Evolutionary conservation across 2,113 vertebrate genomes (phyloP).

Genomic region (Syrrhaptes paradoxus): DNA sequence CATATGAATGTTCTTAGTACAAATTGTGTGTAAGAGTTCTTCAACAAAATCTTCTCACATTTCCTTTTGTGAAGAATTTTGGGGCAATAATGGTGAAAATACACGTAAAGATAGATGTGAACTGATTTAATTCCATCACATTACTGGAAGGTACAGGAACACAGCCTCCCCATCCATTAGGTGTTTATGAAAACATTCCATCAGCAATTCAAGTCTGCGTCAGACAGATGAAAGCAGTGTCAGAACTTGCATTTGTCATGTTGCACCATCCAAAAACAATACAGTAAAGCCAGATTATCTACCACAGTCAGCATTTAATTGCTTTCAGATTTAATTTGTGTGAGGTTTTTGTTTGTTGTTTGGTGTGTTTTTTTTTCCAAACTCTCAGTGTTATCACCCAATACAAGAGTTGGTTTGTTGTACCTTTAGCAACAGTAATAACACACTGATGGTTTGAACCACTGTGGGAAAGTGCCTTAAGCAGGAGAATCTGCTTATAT

Average conservation of each 20-base stretch:
- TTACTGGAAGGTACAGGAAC: neutral
- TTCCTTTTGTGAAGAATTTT: neutral
- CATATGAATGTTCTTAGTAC: neutral
- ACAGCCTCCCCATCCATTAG: neutral
- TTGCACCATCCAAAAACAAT: neutral
- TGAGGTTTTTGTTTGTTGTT: neutral
- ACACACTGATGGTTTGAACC: neutral
- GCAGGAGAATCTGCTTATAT: neutral
- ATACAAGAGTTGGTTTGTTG: neutral
- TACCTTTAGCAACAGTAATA: neutral
- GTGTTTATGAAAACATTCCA: conserved; percentile 21
- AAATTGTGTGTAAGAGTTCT: neutral
- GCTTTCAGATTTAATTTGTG: neutral
- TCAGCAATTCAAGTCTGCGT: neutral
- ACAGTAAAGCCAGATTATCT: neutral
- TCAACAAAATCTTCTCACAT: neutral
- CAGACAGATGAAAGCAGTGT: neutral
- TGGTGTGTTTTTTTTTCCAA: no score
- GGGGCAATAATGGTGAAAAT: neutral
- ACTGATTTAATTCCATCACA: neutral
- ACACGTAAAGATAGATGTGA: neutral
- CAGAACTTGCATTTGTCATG: neutral
- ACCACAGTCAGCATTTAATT: neutral
- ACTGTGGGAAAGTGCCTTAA: neutral
- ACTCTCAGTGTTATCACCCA: neutral